These are phyloP conservation scores for Melanotaenia duboulayi DNA, from an alignment of 2,113 vertebrate species.

Conservation along the genomic window DNA sequence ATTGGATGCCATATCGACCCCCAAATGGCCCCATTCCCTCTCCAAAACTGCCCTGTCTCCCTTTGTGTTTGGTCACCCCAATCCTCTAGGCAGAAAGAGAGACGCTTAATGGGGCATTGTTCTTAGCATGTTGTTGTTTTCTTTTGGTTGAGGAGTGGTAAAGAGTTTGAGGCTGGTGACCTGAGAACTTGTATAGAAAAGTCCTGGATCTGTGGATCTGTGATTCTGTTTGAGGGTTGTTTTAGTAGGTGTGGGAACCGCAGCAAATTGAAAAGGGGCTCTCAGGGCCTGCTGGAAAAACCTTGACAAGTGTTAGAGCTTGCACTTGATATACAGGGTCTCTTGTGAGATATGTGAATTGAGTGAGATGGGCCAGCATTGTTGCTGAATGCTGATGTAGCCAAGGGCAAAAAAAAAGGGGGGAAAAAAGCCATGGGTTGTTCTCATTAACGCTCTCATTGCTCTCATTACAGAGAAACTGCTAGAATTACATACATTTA, in stretches of 20 bases:
- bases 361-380: conserved; percentile 42
- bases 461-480: conserved; percentile 7
- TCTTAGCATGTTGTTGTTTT: conserved; percentile 72
- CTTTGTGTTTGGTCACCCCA: conserved; percentile 66
- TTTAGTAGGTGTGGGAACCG: conserved; percentile 78
- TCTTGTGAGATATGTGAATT: conserved; percentile 64
- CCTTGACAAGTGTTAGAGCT: conserved; percentile 56
- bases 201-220: conserved; percentile 63
- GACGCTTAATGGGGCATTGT: conserved; percentile 73
- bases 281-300: conserved; percentile 54
- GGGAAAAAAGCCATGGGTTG: conserved; percentile 25
- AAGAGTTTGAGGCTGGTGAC: conserved; percentile 59
- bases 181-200: conserved; percentile 58
- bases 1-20: conserved; percentile 82
- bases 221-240: conserved; percentile 45
- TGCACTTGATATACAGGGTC: conserved; percentile 62
- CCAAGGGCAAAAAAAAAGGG: conserved; percentile 23
- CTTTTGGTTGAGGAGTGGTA: conserved; percentile 49
- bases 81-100: conserved; percentile 64
- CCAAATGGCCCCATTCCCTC: conserved; percentile 76
- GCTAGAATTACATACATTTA: background rate
- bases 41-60: conserved; percentile 74
- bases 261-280: conserved; percentile 65
- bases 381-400: conserved; percentile 60
- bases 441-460: conserved; percentile 11